Evolutionary conservation across 1,140 invertebrate species (phyloP), one percentile per base, ranked within the genome.

Genomic region (Aphaenogaster rudis): DNA sequence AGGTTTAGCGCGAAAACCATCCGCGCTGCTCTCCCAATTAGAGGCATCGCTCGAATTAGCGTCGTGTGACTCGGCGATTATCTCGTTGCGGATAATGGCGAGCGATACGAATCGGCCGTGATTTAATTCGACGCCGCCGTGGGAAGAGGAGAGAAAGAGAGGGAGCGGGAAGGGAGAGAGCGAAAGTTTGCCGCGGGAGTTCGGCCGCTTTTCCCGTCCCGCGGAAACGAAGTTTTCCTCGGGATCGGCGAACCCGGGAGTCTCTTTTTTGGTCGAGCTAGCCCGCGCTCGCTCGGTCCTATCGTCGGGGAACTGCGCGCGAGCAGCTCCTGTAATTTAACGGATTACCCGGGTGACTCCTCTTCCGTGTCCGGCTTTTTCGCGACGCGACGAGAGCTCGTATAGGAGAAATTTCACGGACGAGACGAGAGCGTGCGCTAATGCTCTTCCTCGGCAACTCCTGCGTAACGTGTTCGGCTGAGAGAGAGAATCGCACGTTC

Each of bases 141-240:
- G 50, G 2, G 15, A 52, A 8, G 13, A 17, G 67, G 15, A 21
- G 66, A 21, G 9, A 36, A 8, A 13, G 17, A 9, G 13, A 7
- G 7, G 9, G 28, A 48, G n/a, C 13, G 13, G 9, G 33, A 28
- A 9, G 13, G 6, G 33, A 7, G 13, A 33, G 39, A 28, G 36
- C 11, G 15, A 21, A 42, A 77, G 42, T 79, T 87, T 39, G 28
- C 28, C 67, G n/a, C 3, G 52, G 61, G 42, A 59, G 54, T 33
- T 45, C 11, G 21, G 1, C 8, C 33, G 33, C 11, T 80, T 66
- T 88, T 66, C 36, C 45, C 48, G 21, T 45, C 0, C 39, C 78
- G n/a, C 85, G 50, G n/a, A 45, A 67, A 87, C 8, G 7, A 88
- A 85, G 54, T 89, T 89, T 54, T 71, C 54, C 39, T 33, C 52